Percentiles rank a stretch among this genome's conserved stretches.
These are phyloP conservation scores for Mugil cephalus DNA, from an alignment of 2,113 vertebrate species.

Conservation along the genomic window DNA sequence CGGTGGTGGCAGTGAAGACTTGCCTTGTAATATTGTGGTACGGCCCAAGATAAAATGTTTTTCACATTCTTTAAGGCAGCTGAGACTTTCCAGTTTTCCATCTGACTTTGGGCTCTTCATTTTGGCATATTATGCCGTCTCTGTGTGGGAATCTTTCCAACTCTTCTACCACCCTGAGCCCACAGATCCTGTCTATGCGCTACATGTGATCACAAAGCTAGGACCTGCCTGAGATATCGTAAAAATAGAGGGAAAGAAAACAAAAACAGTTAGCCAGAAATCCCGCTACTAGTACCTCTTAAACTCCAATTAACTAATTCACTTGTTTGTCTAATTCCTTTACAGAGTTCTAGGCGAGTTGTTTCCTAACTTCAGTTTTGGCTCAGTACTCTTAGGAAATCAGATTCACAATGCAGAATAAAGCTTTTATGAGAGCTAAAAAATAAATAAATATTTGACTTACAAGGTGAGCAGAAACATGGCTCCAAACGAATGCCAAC, in stretches of 20 bases:
- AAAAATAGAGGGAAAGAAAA: neutral
- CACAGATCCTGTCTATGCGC: too few relatives aligned
- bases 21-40: too few relatives aligned
- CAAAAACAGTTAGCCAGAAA: neutral
- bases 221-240: too few relatives aligned
- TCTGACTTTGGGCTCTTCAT: too few relatives aligned
- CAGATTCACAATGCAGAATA: neutral
- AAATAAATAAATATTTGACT: neutral
- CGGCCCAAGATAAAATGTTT: too few relatives aligned
- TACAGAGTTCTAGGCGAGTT: neutral
- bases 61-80: too few relatives aligned
- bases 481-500: neutral
- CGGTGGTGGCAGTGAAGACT: too few relatives aligned
- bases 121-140: too few relatives aligned
- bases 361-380: neutral
- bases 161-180: too few relatives aligned
- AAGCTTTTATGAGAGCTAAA: neutral
- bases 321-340: neutral
- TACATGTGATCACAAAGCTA: too few relatives aligned
- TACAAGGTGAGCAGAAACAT: neutral
- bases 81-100: too few relatives aligned
- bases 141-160: too few relatives aligned
- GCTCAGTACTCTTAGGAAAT: neutral
- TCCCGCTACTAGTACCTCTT: neutral
- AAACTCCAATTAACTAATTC: neutral